Base-by-base conservation (phyloP, 2,888 invertebrate genomes). In the Hesperia comma region DNA sequence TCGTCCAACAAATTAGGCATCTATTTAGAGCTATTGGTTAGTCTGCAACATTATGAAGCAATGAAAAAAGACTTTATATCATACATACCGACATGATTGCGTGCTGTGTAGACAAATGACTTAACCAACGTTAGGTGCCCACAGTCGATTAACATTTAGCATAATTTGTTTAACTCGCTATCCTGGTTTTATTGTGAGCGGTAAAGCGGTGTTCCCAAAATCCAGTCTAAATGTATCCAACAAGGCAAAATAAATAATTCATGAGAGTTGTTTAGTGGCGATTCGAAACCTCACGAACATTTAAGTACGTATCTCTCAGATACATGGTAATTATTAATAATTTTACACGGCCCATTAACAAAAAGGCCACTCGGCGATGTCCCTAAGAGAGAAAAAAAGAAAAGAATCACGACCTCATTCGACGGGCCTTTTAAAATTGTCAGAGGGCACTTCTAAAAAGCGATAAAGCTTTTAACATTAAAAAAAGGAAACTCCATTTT, bases 381-480 rank as follows among this genome's bases (percentile, higher is more conserved):
- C 73, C 74, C 74, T 75, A 75, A 78, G 71, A 70, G 68, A 71
- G 21, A 75, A 74, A 77, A 77, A 80, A 80, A 76, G 75, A 79
- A 78, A 75, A 78, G 79, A 77, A 79, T 77, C 76, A 74, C 76
- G 75, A 74, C 72, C 70, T 73, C 77, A 80, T 79, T 79, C 79
- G 75, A 77, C 76, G 75, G 77, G 75, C 79, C 82, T 85, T 78
- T 88, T 88, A 86, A 87, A 85, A 84, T 84, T 85, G 85, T 86
- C 85, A 82, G 84, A 81, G 81, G 77, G 82, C 80, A 84, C 85
- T 85, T 84, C 82, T 85, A 83, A 85, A 87, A 83, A 79, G 79
- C 85, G 88, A 88, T 88, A 89, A 88, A 79, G 80, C 75, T 80
- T 79, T 80, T 79, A 80, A 84, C 81, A 82, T 80, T 78, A 82